Conservation (phyloP, 2,888 invertebrate genomes). For the Hylaea fasciaria region DNA sequence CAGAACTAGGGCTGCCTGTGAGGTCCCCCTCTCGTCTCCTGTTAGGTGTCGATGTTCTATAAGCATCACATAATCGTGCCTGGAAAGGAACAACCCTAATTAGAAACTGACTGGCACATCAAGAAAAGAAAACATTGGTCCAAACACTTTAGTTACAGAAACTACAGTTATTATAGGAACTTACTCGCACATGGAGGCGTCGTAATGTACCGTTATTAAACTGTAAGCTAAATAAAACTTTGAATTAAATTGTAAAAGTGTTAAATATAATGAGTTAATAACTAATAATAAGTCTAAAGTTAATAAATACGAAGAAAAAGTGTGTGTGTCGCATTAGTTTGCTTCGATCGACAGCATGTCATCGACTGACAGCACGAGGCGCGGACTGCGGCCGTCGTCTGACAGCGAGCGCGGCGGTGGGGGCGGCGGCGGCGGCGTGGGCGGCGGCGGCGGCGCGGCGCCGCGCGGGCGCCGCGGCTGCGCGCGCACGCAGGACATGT, state of each 20-base stretch:
- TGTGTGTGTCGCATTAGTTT: conserved; percentile 2
- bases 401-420: conserved; percentile 35
- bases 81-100: conserved; percentile 1
- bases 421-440: conserved; percentile 29
- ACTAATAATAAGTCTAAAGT: neutral
- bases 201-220: too few relatives aligned
- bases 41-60: conserved; percentile 52
- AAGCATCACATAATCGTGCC: conserved; percentile 1
- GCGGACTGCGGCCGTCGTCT: conserved; percentile 43
- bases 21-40: conserved; percentile 24
- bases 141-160: conserved; percentile 48
- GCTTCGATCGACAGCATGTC: conserved; percentile 28
- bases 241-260: neutral
- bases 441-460: conserved; percentile 29
- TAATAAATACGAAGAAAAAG: conserved; percentile 4
- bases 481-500: conserved; percentile 56
- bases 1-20: conserved; percentile 38
- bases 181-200: neutral
- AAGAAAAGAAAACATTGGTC: conserved; percentile 50
- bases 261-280: neutral
- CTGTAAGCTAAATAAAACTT: too few relatives aligned
- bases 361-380: conserved; percentile 44
- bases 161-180: neutral
- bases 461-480: conserved; percentile 49
- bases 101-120: neutral